phyloP scores from a whole-genome alignment of 2,797 vertebrate genomes.

The Paguma larvata region DNA sequence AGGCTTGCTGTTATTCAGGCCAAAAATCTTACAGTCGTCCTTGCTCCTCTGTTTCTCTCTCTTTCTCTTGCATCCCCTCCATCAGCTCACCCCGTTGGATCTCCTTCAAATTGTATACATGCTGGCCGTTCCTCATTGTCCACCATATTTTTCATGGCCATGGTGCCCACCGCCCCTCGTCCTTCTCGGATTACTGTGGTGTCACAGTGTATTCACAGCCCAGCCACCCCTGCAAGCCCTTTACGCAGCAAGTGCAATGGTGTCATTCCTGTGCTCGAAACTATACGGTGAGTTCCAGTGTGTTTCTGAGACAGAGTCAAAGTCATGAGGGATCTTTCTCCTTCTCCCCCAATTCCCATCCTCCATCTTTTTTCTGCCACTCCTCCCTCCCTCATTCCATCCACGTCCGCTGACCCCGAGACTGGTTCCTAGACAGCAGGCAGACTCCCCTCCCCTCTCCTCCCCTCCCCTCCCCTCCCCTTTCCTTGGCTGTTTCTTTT shows the following conservation, averaged over 20 bases:
- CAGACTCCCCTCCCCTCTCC: too few species aligned
- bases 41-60: too few species aligned
- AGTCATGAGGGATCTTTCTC: neutral
- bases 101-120: neutral
- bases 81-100: neutral
- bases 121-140: accelerated
- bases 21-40: accelerated
- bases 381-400: too few species aligned
- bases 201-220: accelerated
- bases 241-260: neutral
- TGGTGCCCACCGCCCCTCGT: accelerated
- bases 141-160: accelerated
- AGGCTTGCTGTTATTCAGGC: neutral
- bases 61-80: neutral
- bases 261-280: neutral
- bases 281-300: neutral
- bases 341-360: neutral
- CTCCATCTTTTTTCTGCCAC: too few species aligned
- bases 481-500: neutral
- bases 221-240: neutral
- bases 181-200: accelerated
- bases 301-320: neutral
- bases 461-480: accelerated
- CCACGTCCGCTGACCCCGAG: accelerated
- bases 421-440: neutral